phyloP scores from a whole-genome alignment of 2,113 vertebrate genomes.

The Myrmecophaga tridactyla region DNA sequence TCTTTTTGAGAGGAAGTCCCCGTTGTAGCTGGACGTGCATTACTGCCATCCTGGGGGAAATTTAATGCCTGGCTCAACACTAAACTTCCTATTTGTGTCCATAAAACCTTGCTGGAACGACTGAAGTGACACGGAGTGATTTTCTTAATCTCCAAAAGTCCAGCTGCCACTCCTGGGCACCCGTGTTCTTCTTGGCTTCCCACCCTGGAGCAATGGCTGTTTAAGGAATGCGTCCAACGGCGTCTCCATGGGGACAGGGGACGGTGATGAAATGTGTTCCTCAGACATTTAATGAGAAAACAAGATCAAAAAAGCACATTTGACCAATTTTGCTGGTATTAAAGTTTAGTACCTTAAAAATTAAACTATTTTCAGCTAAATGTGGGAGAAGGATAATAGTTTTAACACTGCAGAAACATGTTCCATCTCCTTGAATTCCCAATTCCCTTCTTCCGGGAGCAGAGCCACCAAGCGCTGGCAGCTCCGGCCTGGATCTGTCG shows the following conservation, averaged over 20 bases:
- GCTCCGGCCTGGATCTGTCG: not conserved
- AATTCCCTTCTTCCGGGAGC: too few species aligned
- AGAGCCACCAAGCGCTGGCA: too few species aligned
- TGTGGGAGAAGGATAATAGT: not conserved
- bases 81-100: not conserved
- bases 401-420: not conserved
- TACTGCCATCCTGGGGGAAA: not conserved
- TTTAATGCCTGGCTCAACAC: not conserved
- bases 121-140: not conserved
- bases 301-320: not conserved
- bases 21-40: not conserved
- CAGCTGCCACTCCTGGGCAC: not conserved
- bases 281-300: not conserved
- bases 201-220: too few species aligned
- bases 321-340: not conserved
- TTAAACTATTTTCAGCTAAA: slow-evolving; percentile 4
- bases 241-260: too few species aligned
- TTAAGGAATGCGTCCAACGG: too few species aligned
- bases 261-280: not conserved
- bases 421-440: not conserved
- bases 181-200: not conserved
- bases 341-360: not conserved
- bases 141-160: not conserved
- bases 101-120: not conserved
- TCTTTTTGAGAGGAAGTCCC: slow-evolving; percentile 4